Conservation (phyloP, 2,888 invertebrate genomes). For the Julus scanicus region DNA sequence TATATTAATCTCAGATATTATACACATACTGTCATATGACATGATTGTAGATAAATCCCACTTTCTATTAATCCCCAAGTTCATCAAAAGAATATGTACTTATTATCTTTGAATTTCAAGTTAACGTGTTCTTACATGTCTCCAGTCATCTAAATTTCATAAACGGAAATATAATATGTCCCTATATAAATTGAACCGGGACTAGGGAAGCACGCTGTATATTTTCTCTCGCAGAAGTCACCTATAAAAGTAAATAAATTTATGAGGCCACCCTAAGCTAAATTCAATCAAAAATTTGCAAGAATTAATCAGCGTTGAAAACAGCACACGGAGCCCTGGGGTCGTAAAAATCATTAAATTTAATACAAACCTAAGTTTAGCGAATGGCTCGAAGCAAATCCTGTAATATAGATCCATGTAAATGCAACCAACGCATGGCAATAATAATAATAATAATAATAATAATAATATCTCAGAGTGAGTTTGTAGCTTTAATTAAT, state of each 20-base stretch:
- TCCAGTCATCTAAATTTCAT: too few relatives aligned
- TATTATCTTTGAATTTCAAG: too few relatives aligned
- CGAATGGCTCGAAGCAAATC: neutral
- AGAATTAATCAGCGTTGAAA: conserved; percentile 34
- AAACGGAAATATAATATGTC: too few relatives aligned
- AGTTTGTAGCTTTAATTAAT: neutral
- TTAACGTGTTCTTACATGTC: too few relatives aligned
- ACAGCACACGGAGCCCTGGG: neutral
- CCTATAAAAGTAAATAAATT: neutral
- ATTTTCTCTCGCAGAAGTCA: neutral
- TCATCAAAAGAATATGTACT: too few relatives aligned
- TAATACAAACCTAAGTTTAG: neutral
- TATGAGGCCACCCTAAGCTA: neutral
- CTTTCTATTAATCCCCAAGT: too few relatives aligned
- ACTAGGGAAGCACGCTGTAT: neutral
- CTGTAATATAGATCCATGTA: neutral
- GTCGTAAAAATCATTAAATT: conserved; percentile 4
- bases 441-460: neutral
- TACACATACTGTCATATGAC: too few relatives aligned
- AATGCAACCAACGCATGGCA: neutral
- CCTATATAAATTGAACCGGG: too few relatives aligned
- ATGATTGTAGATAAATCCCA: too few relatives aligned
- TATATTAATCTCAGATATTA: too few relatives aligned
- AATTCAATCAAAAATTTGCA: neutral
- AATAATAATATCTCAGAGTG: neutral